phyloP scores from a whole-genome alignment of 2,888 invertebrate genomes.

The Rhingia campestris region DNA sequence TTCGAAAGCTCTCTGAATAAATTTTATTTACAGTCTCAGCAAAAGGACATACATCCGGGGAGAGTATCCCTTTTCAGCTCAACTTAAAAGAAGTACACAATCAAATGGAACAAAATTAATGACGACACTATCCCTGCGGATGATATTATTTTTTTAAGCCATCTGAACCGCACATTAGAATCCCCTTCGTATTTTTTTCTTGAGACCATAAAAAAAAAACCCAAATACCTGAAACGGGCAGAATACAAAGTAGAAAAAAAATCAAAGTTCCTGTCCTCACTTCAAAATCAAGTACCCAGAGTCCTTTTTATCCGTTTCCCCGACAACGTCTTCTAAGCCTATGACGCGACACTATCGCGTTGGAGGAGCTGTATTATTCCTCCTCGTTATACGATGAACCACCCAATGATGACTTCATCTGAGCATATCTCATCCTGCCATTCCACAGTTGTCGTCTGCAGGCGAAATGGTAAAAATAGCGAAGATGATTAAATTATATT shows the following conservation, averaged over 20 bases:
- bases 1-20: constrained; percentile 1
- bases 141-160: constrained; percentile 14
- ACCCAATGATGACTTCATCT: constrained; percentile 33
- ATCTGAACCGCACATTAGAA: constrained; percentile 36
- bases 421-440: background rate
- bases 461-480: constrained; percentile 30
- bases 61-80: constrained; percentile 1
- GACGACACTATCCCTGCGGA: constrained; percentile 28
- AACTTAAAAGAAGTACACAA: constrained; percentile 15
- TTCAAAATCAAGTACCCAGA: constrained; percentile 2
- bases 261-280: constrained; percentile 3
- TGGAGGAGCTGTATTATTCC: constrained; percentile 10
- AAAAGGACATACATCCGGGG: background rate
- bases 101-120: constrained; percentile 45
- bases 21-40: constrained; percentile 13
- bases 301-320: constrained; percentile 2
- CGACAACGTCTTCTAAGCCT: constrained; percentile 2
- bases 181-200: background rate
- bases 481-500: constrained; percentile 58
- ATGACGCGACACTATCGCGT: background rate
- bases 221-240: too few species aligned
- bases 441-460: constrained; percentile 27
- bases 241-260: constrained; percentile 10
- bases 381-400: constrained; percentile 15
- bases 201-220: too few species aligned